These are phyloP conservation scores for Brachycybe producta DNA, from an alignment of 2,888 invertebrate genomes.

Conservation along the genomic window DNA sequence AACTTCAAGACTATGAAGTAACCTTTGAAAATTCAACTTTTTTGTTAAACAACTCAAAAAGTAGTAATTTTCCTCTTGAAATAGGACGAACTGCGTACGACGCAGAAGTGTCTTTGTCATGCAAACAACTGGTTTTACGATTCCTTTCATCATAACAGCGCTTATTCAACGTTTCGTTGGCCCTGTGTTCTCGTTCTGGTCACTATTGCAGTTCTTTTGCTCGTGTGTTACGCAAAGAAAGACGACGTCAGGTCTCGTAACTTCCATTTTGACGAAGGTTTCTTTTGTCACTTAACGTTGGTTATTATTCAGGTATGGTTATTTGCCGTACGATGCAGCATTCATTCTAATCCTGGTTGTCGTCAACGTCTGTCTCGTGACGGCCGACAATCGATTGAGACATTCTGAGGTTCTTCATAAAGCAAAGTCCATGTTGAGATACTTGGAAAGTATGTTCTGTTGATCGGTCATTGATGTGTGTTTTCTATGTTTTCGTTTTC, in stretches of 20 bases:
- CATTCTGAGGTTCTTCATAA: constrained; percentile 45
- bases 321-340: constrained; percentile 42
- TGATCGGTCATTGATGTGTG: too few species aligned
- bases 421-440: constrained; percentile 34
- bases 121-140: constrained; percentile 33
- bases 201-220: constrained; percentile 25
- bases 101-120: background rate
- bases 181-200: constrained; percentile 46
- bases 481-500: constrained; percentile 4
- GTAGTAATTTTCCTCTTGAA: background rate
- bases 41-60: constrained; percentile 5
- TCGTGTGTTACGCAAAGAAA: constrained; percentile 33
- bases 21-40: constrained; percentile 43
- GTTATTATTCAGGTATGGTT: constrained; percentile 31
- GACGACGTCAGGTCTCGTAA: constrained; percentile 25
- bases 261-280: background rate
- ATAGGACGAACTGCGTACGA: constrained; percentile 4
- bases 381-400: constrained; percentile 51
- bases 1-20: constrained; percentile 49
- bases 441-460: constrained; percentile 35
- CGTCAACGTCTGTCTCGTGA: constrained; percentile 45
- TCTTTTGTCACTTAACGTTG: constrained; percentile 9
- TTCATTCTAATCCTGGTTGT: constrained; percentile 42
- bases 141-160: constrained; percentile 43
- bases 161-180: constrained; percentile 53